Evolutionary conservation across 1,140 invertebrate species (phyloP).

Genomic region (Lordiphosa mommai): DNA sequence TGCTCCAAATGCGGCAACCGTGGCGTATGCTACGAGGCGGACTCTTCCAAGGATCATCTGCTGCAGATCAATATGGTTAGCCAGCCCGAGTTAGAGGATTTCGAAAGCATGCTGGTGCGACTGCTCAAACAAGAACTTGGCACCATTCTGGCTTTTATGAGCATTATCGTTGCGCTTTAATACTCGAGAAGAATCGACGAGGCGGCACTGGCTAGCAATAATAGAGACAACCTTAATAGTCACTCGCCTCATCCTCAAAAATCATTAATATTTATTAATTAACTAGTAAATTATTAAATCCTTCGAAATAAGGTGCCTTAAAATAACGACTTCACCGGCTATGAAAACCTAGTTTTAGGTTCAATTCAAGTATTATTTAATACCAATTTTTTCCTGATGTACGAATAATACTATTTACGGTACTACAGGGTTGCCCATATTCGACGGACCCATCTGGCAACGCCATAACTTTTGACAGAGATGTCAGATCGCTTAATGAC

Average conservation of each 20-base stretch:
- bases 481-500: no score
- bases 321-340: neutral
- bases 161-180: slow-evolving; percentile 83
- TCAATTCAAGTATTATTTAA: no score
- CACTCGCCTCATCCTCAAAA: neutral
- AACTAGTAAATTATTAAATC: neutral
- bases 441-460: no score
- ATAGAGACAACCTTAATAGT: neutral
- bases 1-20: no score
- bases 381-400: no score
- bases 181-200: slow-evolving; percentile 73
- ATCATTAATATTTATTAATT: neutral
- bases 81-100: slow-evolving; percentile 90
- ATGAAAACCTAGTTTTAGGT: no score
- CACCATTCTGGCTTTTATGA: slow-evolving; percentile 95
- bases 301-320: neutral
- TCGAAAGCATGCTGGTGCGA: slow-evolving; percentile 90
- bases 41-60: slow-evolving; percentile 95
- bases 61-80: slow-evolving; percentile 93
- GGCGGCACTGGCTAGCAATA: slow-evolving; percentile 33
- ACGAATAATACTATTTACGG: no score
- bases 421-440: no score
- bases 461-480: no score
- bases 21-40: slow-evolving; percentile 96
- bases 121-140: slow-evolving; percentile 91